Evolutionary conservation across 2,888 invertebrate genomes (phyloP).

Genomic region (Axea sp.): DNA sequence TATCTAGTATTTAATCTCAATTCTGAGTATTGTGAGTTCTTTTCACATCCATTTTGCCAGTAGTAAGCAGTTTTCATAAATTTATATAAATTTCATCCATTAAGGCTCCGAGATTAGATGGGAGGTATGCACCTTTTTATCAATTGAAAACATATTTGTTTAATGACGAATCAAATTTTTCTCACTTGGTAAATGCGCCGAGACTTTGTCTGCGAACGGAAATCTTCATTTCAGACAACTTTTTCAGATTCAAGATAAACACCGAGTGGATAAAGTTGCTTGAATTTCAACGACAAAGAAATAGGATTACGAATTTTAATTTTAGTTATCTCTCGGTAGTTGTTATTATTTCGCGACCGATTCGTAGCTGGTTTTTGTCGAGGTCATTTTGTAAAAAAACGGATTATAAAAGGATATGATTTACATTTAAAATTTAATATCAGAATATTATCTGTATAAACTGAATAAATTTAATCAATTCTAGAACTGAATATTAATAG

Average conservation of each 20-base stretch:
- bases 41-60: constrained; percentile 5
- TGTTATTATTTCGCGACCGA: too few relatives aligned
- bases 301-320: too few relatives aligned
- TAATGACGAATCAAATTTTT: neutral
- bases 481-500: too few relatives aligned
- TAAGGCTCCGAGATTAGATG: constrained; percentile 10
- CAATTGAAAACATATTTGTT: constrained; percentile 6
- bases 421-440: too few relatives aligned
- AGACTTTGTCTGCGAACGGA: neutral
- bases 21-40: constrained; percentile 37
- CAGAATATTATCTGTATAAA: too few relatives aligned
- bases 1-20: constrained; percentile 52
- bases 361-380: too few relatives aligned
- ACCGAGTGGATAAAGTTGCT: constrained; percentile 5
- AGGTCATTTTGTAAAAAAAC: too few relatives aligned
- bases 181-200: too few relatives aligned
- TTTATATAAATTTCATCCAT: constrained; percentile 33
- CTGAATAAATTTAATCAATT: too few relatives aligned
- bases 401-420: too few relatives aligned
- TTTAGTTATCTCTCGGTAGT: too few relatives aligned
- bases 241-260: constrained; percentile 14
- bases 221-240: too few relatives aligned
- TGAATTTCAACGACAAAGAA: neutral
- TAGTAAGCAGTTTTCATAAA: constrained; percentile 41
- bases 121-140: neutral